Evolutionary conservation across 30 jellyfish, hydroid and myxozoan species (phyloP).

Genomic region (Rhopilema esculentum): DNA sequence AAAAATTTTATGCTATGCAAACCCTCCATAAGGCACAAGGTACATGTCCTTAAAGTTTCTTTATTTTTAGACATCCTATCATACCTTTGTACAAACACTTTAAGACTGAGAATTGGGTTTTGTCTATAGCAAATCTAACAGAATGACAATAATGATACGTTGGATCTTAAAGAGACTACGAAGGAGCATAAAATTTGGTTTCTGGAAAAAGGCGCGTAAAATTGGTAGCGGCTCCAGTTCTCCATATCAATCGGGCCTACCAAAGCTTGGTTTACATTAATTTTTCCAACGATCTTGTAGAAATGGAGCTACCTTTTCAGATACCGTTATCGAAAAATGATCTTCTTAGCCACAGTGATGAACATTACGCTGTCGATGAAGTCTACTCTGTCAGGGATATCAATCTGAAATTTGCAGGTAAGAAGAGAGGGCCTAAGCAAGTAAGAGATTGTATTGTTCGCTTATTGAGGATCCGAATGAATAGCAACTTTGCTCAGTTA

Average conservation of each 20-base stretch:
- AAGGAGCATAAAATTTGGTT: constrained; percentile 20
- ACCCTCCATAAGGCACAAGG: no score
- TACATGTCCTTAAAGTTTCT: no score
- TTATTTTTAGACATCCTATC: no score
- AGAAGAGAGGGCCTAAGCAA: not conserved
- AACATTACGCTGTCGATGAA: constrained; percentile 42
- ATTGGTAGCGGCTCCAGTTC: not conserved
- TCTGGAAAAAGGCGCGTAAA: constrained; percentile 54
- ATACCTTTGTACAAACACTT: no score
- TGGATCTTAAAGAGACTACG: not conserved
- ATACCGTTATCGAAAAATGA: constrained; percentile 69
- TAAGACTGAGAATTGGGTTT: no score
- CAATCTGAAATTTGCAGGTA: constrained; percentile 45
- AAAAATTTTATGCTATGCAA: no score
- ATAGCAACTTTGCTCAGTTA: no score
- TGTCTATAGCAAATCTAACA: no score
- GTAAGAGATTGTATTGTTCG: no score
- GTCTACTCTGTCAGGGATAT: constrained; percentile 31
- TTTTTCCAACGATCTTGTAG: not conserved
- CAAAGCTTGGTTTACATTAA: not conserved
- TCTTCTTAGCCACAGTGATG: constrained; percentile 48
- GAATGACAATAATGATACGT: no score
- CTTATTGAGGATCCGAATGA: no score
- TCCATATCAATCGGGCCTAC: not conserved
- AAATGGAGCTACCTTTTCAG: constrained; percentile 58